Evolutionary conservation across 2,797 vertebrate species (phyloP).

Genomic region (Tokudaia tokunoshimensis): DNA sequence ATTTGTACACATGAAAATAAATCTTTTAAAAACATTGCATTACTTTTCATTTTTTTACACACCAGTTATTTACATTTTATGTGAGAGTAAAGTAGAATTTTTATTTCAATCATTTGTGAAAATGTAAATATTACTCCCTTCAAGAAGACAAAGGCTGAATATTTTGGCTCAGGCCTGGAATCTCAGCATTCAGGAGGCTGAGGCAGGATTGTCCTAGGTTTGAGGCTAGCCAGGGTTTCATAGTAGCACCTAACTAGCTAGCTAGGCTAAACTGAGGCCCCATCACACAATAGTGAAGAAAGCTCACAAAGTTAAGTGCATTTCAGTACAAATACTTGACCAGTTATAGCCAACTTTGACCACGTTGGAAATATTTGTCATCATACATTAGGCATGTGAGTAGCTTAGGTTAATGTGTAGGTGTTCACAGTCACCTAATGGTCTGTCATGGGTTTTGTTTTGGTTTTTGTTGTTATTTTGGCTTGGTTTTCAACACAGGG

Average conservation of each 20-base stretch:
- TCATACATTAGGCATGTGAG: background rate
- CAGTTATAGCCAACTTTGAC: background rate
- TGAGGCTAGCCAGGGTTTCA: background rate
- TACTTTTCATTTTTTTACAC: background rate
- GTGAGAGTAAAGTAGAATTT: background rate
- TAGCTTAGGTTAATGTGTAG: background rate
- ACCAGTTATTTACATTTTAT: constrained; percentile 15
- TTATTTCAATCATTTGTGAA: constrained; percentile 12
- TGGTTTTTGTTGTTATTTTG: background rate
- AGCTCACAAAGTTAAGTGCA: background rate
- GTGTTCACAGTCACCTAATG: background rate
- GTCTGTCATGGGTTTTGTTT: background rate
- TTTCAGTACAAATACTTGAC: background rate
- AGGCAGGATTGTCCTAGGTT: background rate
- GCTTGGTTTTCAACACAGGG: background rate
- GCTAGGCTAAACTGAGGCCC: background rate
- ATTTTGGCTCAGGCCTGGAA: background rate
- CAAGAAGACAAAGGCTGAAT: background rate
- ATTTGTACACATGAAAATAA: background rate
- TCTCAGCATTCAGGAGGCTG: background rate
- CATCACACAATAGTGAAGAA: background rate
- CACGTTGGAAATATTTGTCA: background rate
- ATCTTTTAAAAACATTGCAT: background rate
- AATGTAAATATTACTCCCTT: background rate
- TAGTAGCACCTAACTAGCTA: background rate